phyloP scores from a whole-genome alignment of 1,140 invertebrate species.

The Calosoma granatense region DNA sequence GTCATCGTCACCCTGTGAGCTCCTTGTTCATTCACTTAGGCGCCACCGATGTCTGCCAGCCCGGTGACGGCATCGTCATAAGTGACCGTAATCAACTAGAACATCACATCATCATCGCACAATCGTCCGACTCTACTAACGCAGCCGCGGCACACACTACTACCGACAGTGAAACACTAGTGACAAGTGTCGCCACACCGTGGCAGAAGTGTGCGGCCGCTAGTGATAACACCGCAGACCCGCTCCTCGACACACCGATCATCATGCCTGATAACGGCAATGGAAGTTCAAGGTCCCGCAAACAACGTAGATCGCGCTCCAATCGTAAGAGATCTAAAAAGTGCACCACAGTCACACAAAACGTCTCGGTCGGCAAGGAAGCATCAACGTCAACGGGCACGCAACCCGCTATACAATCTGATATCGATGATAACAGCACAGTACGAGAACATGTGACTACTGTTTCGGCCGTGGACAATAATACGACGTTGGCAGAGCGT shows the following conservation, averaged over 20 bases:
- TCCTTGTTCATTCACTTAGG: neutral
- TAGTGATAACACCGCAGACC: neutral
- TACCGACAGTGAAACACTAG: neutral
- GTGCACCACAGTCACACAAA: neutral
- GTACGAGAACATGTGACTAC: too few species aligned
- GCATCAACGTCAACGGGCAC: neutral
- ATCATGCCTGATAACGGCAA: slow-evolving; percentile 19
- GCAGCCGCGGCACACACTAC: neutral
- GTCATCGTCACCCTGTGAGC: too few species aligned
- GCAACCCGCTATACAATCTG: too few species aligned
- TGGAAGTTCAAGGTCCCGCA: neutral
- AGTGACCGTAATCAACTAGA: neutral
- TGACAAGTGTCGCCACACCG: neutral
- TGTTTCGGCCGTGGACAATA: too few species aligned
- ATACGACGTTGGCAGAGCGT: too few species aligned
- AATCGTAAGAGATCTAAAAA: neutral
- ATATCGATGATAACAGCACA: too few species aligned
- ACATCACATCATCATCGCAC: neutral
- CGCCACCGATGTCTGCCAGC: neutral
- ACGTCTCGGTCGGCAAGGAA: neutral
- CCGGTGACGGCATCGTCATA: neutral
- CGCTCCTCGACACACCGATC: slow-evolving; percentile 22
- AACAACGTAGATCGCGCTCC: slow-evolving; percentile 1
- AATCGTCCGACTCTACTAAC: neutral
- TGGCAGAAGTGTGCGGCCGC: neutral